Percentiles rank a stretch among this genome's conserved stretches.
phyloP scores from a whole-genome alignment of 2,888 invertebrate species.

The Ceraclea dissimilis region DNA sequence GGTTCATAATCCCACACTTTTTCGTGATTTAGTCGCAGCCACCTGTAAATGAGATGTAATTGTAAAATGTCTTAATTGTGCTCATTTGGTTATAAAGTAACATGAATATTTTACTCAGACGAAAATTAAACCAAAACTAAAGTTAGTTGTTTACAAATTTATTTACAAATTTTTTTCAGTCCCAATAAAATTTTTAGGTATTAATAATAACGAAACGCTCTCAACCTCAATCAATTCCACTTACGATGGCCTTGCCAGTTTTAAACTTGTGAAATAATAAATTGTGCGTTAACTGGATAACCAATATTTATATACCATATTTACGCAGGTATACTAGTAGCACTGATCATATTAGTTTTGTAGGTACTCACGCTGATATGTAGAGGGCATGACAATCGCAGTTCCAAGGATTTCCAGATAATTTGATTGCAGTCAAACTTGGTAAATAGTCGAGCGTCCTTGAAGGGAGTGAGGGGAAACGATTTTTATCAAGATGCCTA shows the following conservation, averaged over 20 bases:
- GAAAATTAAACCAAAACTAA: too few relatives aligned
- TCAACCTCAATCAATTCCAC: too few relatives aligned
- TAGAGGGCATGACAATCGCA: conserved; percentile 71
- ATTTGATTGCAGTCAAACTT: conserved; percentile 57
- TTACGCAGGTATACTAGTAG: too few relatives aligned
- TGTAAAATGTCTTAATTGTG: neutral
- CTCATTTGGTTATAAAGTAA: neutral
- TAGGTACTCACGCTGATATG: conserved; percentile 55
- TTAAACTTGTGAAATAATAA: too few relatives aligned
- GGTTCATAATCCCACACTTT: conserved; percentile 65
- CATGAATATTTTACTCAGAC: neutral
- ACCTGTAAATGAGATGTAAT: conserved; percentile 43
- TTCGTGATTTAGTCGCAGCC: conserved; percentile 58
- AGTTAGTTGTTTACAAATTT: too few relatives aligned
- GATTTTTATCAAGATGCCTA: conserved; percentile 70
- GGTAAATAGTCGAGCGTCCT: conserved; percentile 58
- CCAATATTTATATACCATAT: too few relatives aligned
- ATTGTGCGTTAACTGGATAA: too few relatives aligned
- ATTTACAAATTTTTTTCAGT: too few relatives aligned
- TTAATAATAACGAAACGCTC: too few relatives aligned
- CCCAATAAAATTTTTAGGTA: too few relatives aligned
- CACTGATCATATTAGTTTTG: too few relatives aligned
- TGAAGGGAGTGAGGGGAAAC: conserved; percentile 60
- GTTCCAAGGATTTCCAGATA: conserved; percentile 74
- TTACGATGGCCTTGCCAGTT: too few relatives aligned